Conservation (phyloP, 2,888 invertebrate species). For the Xanthorhoe spadicearia region DNA sequence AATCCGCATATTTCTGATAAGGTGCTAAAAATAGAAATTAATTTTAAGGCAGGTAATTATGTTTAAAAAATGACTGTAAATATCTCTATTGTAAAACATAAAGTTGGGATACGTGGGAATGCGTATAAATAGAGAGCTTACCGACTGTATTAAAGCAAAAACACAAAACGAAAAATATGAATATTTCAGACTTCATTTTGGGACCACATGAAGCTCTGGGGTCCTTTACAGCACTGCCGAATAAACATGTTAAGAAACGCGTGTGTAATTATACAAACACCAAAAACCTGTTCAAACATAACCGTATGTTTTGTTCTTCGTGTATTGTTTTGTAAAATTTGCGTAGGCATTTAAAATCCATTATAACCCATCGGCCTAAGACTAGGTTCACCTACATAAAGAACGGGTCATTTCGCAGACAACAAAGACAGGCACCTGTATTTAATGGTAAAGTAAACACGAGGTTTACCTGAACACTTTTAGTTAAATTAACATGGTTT, state of each 20-base stretch:
- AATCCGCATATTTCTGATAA: constrained; percentile 3
- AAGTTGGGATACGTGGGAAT: too few species aligned
- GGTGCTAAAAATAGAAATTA: constrained; percentile 12
- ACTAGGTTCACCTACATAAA: constrained; percentile 1
- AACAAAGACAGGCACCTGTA: not conserved
- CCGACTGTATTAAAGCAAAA: constrained; percentile 19
- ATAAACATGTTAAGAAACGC: constrained; percentile 14
- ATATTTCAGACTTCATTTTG: constrained; percentile 24
- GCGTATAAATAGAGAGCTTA: constrained; percentile 9
- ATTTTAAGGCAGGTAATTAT: too few species aligned
- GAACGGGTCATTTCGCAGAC: not conserved
- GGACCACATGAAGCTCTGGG: constrained; percentile 20
- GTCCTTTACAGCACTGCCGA: constrained; percentile 22
- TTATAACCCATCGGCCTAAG: constrained; percentile 9
- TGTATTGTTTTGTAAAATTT: constrained; percentile 19
- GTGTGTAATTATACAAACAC: constrained; percentile 21
- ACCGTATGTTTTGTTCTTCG: not conserved
- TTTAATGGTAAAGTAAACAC: not conserved
- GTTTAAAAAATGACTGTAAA: too few species aligned
- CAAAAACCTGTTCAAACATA: constrained; percentile 31
- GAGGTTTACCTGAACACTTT: too few species aligned
- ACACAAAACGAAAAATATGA: constrained; percentile 12
- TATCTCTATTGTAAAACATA: too few species aligned
- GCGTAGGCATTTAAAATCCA: constrained; percentile 24
- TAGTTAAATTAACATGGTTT: too few species aligned